These are phyloP conservation scores for Drosophila testacea DNA, from an alignment of 2,888 invertebrate genomes.

Conservation along the genomic window DNA sequence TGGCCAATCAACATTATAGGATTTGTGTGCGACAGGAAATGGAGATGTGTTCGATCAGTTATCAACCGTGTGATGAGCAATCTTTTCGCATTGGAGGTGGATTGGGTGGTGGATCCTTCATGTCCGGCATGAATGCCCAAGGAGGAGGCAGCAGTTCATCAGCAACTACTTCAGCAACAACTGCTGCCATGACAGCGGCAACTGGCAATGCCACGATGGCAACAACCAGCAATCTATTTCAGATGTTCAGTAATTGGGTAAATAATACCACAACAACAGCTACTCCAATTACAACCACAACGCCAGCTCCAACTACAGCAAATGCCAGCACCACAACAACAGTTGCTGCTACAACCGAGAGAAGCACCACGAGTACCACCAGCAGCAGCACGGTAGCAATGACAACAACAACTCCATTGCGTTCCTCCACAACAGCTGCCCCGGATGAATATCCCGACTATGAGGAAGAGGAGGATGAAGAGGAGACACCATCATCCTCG, in stretches of 20 bases:
- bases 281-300: conserved; percentile 5
- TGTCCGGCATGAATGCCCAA: conserved; percentile 5
- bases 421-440: conserved; percentile 40
- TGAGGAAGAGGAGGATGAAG: conserved; percentile 2
- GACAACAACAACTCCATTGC: conserved; percentile 51
- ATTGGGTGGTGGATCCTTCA: conserved; percentile 28
- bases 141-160: background rate
- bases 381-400: conserved; percentile 42
- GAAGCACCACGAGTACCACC: conserved; percentile 2
- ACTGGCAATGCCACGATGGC: background rate
- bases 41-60: conserved; percentile 91
- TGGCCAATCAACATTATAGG: conserved; percentile 92
- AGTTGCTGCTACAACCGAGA: conserved; percentile 3
- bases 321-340: conserved; percentile 20
- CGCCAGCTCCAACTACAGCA: conserved; percentile 22
- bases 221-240: conserved; percentile 22
- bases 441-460: conserved; percentile 9
- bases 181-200: background rate
- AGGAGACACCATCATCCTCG: conserved; percentile 40
- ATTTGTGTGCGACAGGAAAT: conserved; percentile 90
- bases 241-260: conserved; percentile 37
- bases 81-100: conserved; percentile 90
- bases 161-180: background rate
- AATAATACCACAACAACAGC: conserved; percentile 31
- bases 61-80: conserved; percentile 90